Evolutionary conservation across 2,113 vertebrate species (phyloP).

Genomic region (Condylura cristata): DNA sequence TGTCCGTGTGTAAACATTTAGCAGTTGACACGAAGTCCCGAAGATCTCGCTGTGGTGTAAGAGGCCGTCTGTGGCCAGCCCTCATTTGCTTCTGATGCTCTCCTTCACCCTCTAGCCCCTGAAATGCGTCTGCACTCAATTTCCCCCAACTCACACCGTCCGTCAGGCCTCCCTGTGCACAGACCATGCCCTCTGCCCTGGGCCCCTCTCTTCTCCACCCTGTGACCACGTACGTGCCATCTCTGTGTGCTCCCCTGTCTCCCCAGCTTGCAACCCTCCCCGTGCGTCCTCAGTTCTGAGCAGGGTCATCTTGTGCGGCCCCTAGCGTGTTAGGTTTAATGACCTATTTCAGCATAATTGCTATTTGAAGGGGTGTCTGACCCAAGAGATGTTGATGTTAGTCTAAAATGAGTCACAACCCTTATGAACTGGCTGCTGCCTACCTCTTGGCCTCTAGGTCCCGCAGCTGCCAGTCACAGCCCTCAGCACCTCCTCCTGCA

Average conservation of each 20-base stretch:
- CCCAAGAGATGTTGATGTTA: neutral
- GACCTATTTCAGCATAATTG: neutral
- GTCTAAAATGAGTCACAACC: neutral
- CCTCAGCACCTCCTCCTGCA: neutral
- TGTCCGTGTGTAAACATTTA: neutral
- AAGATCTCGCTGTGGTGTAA: rapidly evolving
- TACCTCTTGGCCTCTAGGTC: neutral
- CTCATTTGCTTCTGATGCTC: neutral
- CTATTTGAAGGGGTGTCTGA: neutral
- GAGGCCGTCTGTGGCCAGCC: neutral
- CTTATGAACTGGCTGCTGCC: neutral
- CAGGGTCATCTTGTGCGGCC: neutral
- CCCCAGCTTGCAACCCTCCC: too few relatives aligned
- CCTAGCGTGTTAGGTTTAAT: neutral
- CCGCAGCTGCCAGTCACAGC: neutral
- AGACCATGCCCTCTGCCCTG: neutral
- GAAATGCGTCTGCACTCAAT: neutral
- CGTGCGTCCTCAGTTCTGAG: neutral
- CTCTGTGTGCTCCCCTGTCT: neutral
- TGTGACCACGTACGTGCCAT: neutral
- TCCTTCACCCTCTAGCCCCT: neutral
- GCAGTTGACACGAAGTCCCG: neutral
- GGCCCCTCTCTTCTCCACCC: neutral
- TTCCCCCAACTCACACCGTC: rapidly evolving
- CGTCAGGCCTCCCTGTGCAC: neutral